Conservation (phyloP, 2,888 invertebrate species). For the Drosophila anceps region DNA sequence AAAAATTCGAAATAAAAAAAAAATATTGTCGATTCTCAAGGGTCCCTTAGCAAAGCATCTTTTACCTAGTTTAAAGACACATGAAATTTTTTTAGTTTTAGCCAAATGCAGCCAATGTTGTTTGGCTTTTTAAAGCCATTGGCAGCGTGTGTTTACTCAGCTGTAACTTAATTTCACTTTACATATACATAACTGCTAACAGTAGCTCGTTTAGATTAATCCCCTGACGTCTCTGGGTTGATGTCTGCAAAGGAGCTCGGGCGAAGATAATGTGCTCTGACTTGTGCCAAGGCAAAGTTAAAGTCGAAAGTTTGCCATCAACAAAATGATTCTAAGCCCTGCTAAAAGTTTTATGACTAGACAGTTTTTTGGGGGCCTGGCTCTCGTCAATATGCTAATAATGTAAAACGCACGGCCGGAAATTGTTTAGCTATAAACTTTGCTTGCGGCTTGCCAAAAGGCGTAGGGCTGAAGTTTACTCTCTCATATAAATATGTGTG, state of each 20-base stretch:
- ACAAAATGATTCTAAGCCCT: slow-evolving; percentile 52
- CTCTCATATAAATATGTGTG: slow-evolving; percentile 30
- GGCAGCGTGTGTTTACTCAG: slow-evolving; percentile 57
- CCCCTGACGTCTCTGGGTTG: slow-evolving; percentile 41
- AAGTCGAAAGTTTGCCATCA: slow-evolving; percentile 49
- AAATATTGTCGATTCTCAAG: too few relatives aligned
- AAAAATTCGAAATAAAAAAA: too few relatives aligned
- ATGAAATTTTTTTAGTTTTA: not conserved
- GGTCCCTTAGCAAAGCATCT: not conserved
- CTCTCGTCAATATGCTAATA: slow-evolving; percentile 76
- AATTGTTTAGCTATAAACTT: slow-evolving; percentile 76
- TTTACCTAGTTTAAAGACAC: not conserved
- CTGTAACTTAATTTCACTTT: slow-evolving; percentile 75
- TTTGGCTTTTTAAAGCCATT: slow-evolving; percentile 46
- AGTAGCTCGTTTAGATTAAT: slow-evolving; percentile 54
- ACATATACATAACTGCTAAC: slow-evolving; percentile 38
- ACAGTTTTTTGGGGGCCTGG: slow-evolving; percentile 55
- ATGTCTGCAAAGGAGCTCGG: slow-evolving; percentile 60
- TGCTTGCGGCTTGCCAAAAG: slow-evolving; percentile 63
- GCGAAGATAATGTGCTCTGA: slow-evolving; percentile 74
- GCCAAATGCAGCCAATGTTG: not conserved
- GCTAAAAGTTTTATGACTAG: slow-evolving; percentile 74
- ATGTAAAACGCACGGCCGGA: slow-evolving; percentile 69
- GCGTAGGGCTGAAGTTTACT: slow-evolving; percentile 10
- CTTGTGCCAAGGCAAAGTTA: slow-evolving; percentile 47